These are phyloP conservation scores for Epizoanthus ramosus DNA, from an alignment of 92 coral and sea anemone species.

Conservation along the genomic window DNA sequence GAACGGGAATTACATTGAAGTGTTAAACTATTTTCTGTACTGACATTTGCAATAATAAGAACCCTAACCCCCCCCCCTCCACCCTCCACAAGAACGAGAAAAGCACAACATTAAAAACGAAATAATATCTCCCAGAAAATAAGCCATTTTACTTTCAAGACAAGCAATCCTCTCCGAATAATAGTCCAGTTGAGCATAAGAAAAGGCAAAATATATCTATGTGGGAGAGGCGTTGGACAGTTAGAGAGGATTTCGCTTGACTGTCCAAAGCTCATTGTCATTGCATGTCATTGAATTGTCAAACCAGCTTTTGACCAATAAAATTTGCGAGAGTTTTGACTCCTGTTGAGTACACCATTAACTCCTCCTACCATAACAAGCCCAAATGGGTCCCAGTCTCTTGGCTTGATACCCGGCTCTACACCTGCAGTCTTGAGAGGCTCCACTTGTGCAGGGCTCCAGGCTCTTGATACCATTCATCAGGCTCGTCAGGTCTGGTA, in stretches of 20 bases:
- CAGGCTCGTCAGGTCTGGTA: constrained; percentile 25
- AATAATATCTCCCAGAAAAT: not conserved
- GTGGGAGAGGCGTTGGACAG: too few species aligned
- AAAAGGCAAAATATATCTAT: too few species aligned
- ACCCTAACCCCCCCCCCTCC: not conserved
- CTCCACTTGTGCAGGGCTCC: constrained; percentile 16
- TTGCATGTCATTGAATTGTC: too few species aligned
- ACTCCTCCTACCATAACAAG: constrained; percentile 25
- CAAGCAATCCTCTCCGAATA: too few species aligned
- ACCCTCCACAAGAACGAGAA: not conserved
- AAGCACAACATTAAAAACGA: not conserved
- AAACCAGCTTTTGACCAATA: too few species aligned
- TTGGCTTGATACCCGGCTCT: constrained; percentile 46
- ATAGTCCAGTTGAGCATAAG: too few species aligned
- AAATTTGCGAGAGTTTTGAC: too few species aligned
- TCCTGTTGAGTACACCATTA: too few species aligned
- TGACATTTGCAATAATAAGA: not conserved
- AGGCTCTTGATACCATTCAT: constrained; percentile 17
- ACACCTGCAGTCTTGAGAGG: constrained; percentile 46
- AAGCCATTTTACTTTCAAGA: not conserved
- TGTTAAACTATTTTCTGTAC: not conserved
- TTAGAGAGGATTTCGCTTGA: too few species aligned
- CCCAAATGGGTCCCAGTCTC: constrained; percentile 40
- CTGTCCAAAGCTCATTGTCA: too few species aligned
- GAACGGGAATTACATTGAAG: not conserved